These are phyloP conservation scores for Scolopax rusticola DNA, from an alignment of 2,797 vertebrate genomes.

Conservation along the genomic window DNA sequence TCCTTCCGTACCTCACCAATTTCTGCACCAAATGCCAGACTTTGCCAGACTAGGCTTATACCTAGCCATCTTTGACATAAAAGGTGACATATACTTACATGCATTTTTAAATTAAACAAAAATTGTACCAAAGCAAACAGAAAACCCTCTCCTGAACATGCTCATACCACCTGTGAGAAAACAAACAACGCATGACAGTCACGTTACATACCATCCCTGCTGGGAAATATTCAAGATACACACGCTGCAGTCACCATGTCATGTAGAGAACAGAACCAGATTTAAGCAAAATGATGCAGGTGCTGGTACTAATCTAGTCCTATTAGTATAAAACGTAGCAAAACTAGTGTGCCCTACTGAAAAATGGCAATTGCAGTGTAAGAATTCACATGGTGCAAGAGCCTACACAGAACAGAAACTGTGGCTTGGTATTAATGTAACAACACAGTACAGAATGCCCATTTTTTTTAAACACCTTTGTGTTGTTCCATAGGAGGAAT, in stretches of 20 bases:
- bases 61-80: background rate
- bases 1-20: background rate
- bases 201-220: background rate
- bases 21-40: background rate
- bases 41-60: background rate
- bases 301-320: background rate
- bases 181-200: background rate
- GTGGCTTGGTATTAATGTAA: background rate
- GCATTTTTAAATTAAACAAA: background rate
- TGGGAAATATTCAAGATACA: background rate
- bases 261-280: background rate
- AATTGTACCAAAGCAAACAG: background rate
- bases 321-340: background rate
- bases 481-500: background rate
- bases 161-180: background rate
- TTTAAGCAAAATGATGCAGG: background rate
- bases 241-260: fast-evolving
- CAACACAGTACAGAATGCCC: background rate
- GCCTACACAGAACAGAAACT: background rate
- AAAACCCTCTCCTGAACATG: background rate
- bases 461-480: background rate
- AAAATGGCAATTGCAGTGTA: background rate
- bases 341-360: background rate
- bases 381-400: background rate
- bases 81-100: background rate